phyloP scores from a whole-genome alignment of 30 jellyfish, hydroid and myxozoan species.

The Chironex yamaguchii region DNA sequence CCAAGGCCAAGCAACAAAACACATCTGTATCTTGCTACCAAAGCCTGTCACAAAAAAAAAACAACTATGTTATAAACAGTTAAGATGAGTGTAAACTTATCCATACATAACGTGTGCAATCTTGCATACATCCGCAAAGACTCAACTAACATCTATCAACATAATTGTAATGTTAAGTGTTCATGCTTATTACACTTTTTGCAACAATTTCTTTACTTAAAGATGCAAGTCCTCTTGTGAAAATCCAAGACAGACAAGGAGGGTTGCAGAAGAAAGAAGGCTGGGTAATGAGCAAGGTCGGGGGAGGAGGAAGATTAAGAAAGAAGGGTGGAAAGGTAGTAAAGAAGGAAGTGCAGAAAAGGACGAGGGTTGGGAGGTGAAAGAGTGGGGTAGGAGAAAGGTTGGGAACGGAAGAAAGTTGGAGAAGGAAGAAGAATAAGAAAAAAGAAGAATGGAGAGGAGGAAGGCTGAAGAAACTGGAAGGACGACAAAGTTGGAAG shows the following conservation, averaged over 20 bases:
- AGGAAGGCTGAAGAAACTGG: no score
- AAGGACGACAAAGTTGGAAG: no score
- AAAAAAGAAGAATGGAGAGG: no score
- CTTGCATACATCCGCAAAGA: no score
- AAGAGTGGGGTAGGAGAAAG: neutral
- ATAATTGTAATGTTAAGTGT: no score
- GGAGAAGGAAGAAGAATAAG: neutral
- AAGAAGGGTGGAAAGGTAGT: neutral
- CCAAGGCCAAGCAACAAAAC: conserved; percentile 80
- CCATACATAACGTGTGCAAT: no score
- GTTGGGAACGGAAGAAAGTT: neutral
- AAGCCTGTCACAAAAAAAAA: neutral
- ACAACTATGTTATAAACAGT: neutral
- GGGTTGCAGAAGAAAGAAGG: neutral
- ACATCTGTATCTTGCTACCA: conserved; percentile 51
- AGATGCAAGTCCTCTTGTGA: no score
- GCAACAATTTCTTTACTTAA: no score
- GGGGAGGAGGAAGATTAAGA: neutral
- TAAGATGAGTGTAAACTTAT: neutral
- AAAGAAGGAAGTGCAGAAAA: neutral
- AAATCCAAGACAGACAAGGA: no score
- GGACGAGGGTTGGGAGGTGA: neutral
- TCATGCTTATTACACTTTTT: no score
- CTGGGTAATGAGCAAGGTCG: neutral
- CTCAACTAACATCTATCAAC: no score